phyloP scores from a whole-genome alignment of 2,888 invertebrate species.

The Acleris cristana region DNA sequence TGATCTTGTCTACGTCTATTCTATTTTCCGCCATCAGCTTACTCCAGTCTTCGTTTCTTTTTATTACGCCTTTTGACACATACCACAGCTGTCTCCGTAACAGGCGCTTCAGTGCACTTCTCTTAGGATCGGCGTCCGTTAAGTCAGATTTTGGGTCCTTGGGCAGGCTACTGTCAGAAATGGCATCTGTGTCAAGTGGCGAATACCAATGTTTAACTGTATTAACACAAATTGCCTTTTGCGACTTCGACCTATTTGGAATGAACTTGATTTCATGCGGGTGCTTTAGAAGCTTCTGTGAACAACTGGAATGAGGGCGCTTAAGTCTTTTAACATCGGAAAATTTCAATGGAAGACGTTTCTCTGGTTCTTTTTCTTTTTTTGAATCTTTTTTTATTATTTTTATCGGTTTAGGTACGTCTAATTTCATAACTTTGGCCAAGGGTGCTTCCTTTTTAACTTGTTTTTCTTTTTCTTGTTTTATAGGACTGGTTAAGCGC shows the following conservation, averaged over 20 bases:
- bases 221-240: conserved; percentile 1
- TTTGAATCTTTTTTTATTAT: not conserved
- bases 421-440: no score
- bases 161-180: not conserved
- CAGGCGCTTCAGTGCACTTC: conserved; percentile 45
- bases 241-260: not conserved
- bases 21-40: conserved; percentile 47
- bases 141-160: not conserved
- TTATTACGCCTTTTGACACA: conserved; percentile 49
- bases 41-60: conserved; percentile 46
- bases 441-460: not conserved
- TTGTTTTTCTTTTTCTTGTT: not conserved
- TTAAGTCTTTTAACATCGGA: not conserved
- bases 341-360: not conserved
- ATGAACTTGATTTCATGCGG: not conserved
- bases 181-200: not conserved
- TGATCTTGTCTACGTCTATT: conserved; percentile 53
- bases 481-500: not conserved
- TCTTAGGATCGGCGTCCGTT: conserved; percentile 32
- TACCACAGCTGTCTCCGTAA: conserved; percentile 51
- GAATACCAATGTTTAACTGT: conserved; percentile 1
- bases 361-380: not conserved
- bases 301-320: not conserved
- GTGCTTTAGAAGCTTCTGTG: not conserved
- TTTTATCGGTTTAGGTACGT: not conserved